phyloP scores from a whole-genome alignment of 2,797 vertebrate species.

The Hybognathus amarus region DNA sequence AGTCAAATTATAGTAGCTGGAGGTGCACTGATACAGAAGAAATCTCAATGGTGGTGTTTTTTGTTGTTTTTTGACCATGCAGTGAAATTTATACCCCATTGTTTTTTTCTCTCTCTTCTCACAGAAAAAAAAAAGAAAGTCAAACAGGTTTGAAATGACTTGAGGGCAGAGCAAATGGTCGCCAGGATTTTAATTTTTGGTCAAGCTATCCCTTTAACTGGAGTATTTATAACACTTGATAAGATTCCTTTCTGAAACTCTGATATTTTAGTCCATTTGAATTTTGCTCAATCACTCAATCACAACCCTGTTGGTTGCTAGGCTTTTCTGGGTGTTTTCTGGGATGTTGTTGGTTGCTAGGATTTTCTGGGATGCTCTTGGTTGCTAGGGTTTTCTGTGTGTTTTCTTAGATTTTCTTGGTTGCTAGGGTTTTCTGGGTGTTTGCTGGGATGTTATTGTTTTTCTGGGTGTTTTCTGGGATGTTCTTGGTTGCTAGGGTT shows the following conservation, averaged over 20 bases:
- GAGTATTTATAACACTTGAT: not conserved
- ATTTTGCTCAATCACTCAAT: not conserved
- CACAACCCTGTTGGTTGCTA: no score
- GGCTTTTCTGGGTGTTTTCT: no score
- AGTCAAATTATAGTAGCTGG: conserved; percentile 1
- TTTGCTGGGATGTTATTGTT: no score
- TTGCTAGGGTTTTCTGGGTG: no score
- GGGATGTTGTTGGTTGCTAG: no score
- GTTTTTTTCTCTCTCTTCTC: not conserved
- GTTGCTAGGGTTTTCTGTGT: no score
- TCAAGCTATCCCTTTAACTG: not conserved
- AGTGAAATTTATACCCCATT: not conserved
- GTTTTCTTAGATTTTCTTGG: not conserved
- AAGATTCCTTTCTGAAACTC: no score
- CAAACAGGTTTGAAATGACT: not conserved
- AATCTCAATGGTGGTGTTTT: not conserved
- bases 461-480: no score
- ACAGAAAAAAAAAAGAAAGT: no score
- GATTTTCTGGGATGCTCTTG: no score
- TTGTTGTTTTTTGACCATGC: not conserved
- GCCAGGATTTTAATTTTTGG: not conserved
- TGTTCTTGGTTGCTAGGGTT: not conserved
- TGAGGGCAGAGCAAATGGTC: not conserved
- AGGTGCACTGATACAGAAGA: not conserved
- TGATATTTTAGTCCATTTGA: conserved; percentile 4